A percentile compares a stretch with the other conserved stretches of the same genome.
phyloP scores from a whole-genome alignment of 1,140 invertebrate genomes.

The Phortica variegata region DNA sequence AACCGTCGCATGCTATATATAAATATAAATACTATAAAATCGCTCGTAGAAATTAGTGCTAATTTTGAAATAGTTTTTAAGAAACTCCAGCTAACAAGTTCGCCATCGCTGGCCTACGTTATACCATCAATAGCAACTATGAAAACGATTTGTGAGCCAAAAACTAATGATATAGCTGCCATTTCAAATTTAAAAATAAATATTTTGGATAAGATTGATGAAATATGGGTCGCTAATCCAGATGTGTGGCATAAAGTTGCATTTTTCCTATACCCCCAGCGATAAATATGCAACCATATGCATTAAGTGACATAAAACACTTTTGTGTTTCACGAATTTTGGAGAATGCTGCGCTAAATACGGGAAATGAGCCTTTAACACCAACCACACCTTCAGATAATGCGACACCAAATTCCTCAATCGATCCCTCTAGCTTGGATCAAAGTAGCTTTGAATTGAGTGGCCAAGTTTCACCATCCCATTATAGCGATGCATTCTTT shows the following conservation, averaged over 20 bases:
- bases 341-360: not conserved
- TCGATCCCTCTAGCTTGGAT: not conserved
- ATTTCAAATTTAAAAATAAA: conserved; percentile 18
- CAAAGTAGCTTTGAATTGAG: not conserved
- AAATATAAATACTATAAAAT: not conserved
- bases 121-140: conserved; percentile 17
- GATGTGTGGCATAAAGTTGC: conserved; percentile 15
- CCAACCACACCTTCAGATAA: not conserved
- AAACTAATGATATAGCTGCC: conserved; percentile 9
- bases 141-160: conserved; percentile 5
- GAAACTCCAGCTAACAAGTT: conserved; percentile 13
- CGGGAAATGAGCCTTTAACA: not conserved
- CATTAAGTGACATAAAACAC: conserved; percentile 2
- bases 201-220: conserved; percentile 3
- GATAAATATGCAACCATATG: conserved; percentile 8
- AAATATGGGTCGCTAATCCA: conserved; percentile 9
- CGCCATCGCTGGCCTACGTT: conserved; percentile 21
- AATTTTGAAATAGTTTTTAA: conserved; percentile 24
- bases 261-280: conserved; percentile 18
- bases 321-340: conserved; percentile 1
- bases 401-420: not conserved
- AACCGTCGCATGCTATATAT: conserved; percentile 4
- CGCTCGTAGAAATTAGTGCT: conserved; percentile 11
- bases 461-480: not conserved
- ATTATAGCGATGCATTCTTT: conserved; percentile 1